Conservation (phyloP, 2,888 invertebrate species). For the Melikaiella ostensackeni region DNA sequence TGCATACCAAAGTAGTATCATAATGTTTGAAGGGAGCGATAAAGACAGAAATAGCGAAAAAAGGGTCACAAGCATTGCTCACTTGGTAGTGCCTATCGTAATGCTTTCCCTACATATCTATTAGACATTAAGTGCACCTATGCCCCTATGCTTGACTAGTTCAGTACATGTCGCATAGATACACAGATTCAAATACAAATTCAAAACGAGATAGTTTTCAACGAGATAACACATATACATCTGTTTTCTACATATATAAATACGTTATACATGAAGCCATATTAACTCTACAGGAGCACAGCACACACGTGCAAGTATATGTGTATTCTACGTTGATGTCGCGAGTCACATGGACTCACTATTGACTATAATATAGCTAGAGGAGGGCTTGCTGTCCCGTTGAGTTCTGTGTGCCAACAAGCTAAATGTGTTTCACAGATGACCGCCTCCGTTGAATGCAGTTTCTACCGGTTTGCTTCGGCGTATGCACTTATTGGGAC, state of each 20-base stretch:
- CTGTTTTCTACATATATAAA: conserved; percentile 2
- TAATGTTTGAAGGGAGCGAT: not conserved
- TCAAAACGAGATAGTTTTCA: conserved; percentile 13
- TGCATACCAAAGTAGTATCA: not conserved
- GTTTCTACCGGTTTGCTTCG: conserved; percentile 50
- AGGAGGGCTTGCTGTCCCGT: conserved; percentile 66
- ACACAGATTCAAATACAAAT: conserved; percentile 16
- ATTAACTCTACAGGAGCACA: conserved; percentile 12
- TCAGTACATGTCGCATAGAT: conserved; percentile 49
- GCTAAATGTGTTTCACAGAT: conserved; percentile 77
- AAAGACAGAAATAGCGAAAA: conserved; percentile 4
- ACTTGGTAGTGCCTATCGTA: conserved; percentile 52
- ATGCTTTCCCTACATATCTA: conserved; percentile 42
- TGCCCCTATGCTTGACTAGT: conserved; percentile 52
- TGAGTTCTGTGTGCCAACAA: conserved; percentile 75
- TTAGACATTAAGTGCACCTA: conserved; percentile 41
- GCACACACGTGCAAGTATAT: conserved; percentile 1
- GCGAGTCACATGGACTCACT: conserved; percentile 37
- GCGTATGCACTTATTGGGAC: conserved; percentile 38
- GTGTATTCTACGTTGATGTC: not conserved
- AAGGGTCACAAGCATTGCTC: conserved; percentile 51
- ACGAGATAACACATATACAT: conserved; percentile 46
- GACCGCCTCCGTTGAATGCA: conserved; percentile 74
- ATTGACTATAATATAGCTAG: conserved; percentile 10
- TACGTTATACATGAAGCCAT: conserved; percentile 38